These are phyloP conservation scores for Romanomermis culicivorax DNA, from an alignment of 2,888 invertebrate species.

Conservation along the genomic window DNA sequence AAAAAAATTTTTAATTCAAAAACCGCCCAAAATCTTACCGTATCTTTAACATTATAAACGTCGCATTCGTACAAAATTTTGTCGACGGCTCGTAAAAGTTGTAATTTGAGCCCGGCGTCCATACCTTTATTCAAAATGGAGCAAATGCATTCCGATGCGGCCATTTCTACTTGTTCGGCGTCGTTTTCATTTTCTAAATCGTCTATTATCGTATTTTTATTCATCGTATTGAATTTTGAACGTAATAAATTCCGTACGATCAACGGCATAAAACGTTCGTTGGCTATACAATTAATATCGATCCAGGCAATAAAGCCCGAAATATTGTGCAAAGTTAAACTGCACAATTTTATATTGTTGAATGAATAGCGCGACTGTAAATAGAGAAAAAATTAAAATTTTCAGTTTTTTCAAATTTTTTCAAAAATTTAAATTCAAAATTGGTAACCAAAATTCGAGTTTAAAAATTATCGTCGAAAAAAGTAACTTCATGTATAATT, in stretches of 20 bases:
- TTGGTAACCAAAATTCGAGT: too few species aligned
- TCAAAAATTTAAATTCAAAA: too few species aligned
- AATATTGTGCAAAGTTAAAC: slow-evolving; percentile 36
- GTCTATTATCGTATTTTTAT: neutral
- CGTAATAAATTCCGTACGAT: slow-evolving; percentile 31
- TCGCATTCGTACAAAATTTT: slow-evolving; percentile 31
- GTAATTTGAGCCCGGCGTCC: slow-evolving; percentile 37
- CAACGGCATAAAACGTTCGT: slow-evolving; percentile 36
- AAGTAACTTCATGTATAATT: too few species aligned
- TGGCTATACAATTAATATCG: slow-evolving; percentile 38
- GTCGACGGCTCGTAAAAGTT: slow-evolving; percentile 35
- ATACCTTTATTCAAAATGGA: slow-evolving; percentile 34
- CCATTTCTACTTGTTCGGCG: slow-evolving; percentile 28
- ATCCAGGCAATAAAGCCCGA: slow-evolving; percentile 40
- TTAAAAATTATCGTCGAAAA: too few species aligned
- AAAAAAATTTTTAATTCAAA: too few species aligned
- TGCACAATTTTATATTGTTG: too few species aligned
- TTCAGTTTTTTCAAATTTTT: too few species aligned
- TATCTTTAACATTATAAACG: slow-evolving; percentile 29
- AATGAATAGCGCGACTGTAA: too few species aligned
- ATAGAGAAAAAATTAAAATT: too few species aligned
- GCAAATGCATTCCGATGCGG: slow-evolving; percentile 37
- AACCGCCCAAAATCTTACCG: too few species aligned
- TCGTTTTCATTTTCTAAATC: neutral
- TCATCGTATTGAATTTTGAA: too few species aligned